Conservation (phyloP, 2,888 invertebrate genomes). For the Thymelicus lineola region DNA sequence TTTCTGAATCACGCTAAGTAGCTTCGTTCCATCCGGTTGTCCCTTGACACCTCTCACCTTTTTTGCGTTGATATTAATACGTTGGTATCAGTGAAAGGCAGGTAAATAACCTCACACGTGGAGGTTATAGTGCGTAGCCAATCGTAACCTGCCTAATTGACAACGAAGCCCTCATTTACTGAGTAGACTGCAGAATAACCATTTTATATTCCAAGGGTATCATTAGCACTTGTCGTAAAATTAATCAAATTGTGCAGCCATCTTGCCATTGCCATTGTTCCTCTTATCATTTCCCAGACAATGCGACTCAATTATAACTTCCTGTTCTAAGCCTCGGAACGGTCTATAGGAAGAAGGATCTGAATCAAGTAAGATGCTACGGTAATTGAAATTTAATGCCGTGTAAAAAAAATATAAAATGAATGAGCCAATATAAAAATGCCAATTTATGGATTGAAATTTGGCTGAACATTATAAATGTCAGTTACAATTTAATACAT, state of each 20-base stretch:
- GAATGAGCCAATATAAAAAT: no score
- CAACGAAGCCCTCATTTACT: background rate
- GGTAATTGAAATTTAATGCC: background rate
- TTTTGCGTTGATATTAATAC: no score
- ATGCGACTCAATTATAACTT: conserved; percentile 5
- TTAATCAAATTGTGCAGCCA: conserved; percentile 2
- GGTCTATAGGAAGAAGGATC: background rate
- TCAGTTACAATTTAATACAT: no score
- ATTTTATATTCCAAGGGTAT: background rate
- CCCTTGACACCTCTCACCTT: no score
- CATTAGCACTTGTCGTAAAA: background rate
- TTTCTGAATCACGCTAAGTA: no score
- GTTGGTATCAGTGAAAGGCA: no score
- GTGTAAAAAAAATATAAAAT: background rate
- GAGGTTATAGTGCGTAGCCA: no score
- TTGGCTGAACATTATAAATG: background rate
- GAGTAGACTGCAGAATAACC: background rate
- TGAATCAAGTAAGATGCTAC: background rate
- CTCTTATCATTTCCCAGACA: background rate
- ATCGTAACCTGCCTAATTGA: no score
- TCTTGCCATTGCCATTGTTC: conserved; percentile 1
- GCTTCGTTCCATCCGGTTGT: no score
- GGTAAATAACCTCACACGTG: no score
- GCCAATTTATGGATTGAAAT: background rate
- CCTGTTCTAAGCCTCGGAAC: background rate